phyloP scores from a whole-genome alignment of 1,140 invertebrate genomes.

The Spodoptera litura region DNA sequence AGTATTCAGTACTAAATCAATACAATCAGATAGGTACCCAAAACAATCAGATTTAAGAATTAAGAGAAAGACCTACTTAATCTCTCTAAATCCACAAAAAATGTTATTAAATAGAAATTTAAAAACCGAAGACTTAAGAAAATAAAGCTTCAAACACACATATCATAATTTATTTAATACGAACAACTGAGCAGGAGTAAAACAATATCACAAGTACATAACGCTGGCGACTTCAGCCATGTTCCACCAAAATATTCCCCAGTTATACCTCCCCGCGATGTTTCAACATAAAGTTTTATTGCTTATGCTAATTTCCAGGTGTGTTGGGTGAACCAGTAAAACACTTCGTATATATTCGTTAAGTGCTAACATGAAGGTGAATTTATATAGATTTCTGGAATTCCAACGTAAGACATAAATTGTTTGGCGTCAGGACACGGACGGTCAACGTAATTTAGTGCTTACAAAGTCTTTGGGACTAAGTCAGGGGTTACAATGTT shows the following conservation, averaged over 20 bases:
- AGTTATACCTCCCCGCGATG: constrained; percentile 18
- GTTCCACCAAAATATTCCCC: constrained; percentile 36
- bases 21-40: too few species aligned
- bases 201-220: constrained; percentile 10
- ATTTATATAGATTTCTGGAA: constrained; percentile 36
- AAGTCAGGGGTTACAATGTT: neutral
- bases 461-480: neutral
- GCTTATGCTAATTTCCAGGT: constrained; percentile 56
- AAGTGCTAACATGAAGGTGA: constrained; percentile 32
- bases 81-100: too few species aligned
- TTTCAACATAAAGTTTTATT: constrained; percentile 56
- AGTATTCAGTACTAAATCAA: too few species aligned
- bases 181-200: neutral
- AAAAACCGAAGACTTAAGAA: too few species aligned
- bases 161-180: constrained; percentile 5
- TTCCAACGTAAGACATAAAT: constrained; percentile 19
- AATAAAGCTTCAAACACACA: too few species aligned
- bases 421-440: neutral
- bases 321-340: constrained; percentile 35
- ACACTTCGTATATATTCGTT: constrained; percentile 40
- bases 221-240: constrained; percentile 2
- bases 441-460: constrained; percentile 24
- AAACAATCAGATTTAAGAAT: too few species aligned
- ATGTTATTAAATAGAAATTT: too few species aligned
- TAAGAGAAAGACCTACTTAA: too few species aligned